A percentile compares a stretch with the other conserved stretches of the same genome.
Evolutionary conservation across 2,888 invertebrate species (phyloP).

Genomic region (Drosophila greeni): DNA sequence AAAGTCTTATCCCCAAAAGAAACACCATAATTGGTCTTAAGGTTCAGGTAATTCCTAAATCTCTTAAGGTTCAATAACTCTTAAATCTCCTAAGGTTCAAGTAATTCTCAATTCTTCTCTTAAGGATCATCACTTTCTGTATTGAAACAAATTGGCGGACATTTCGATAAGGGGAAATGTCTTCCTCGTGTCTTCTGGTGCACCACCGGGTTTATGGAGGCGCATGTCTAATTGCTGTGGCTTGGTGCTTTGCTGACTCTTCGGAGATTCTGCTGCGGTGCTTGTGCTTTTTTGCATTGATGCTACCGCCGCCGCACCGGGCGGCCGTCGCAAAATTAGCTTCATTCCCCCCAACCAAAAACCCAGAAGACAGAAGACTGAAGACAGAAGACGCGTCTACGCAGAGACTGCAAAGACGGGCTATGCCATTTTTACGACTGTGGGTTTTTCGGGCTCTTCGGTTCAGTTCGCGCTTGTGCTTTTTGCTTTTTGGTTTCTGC

Average conservation of each 20-base stretch:
- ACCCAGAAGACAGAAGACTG: background rate
- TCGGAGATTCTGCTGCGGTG: constrained; percentile 13
- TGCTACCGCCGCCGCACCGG: constrained; percentile 69
- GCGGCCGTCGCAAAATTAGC: constrained; percentile 73
- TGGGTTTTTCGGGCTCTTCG: constrained; percentile 36
- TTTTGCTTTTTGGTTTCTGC: background rate
- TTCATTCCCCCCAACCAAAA: constrained; percentile 15
- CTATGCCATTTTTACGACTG: constrained; percentile 59
- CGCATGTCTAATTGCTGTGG: constrained; percentile 53
- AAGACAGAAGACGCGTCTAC: constrained; percentile 18
- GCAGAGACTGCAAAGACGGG: constrained; percentile 4
- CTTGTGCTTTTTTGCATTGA: constrained; percentile 44
- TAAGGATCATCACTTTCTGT: background rate
- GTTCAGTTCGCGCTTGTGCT: constrained; percentile 6
- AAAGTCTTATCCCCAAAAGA: no score
- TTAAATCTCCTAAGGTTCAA: no score
- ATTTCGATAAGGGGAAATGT: background rate
- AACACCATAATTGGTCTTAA: no score
- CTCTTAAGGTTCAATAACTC: no score
- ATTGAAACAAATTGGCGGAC: constrained; percentile 6
- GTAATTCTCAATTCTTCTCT: background rate
- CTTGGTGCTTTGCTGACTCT: constrained; percentile 10
- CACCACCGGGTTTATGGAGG: constrained; percentile 37
- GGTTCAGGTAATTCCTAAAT: no score
- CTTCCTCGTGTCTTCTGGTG: constrained; percentile 1